Evolutionary conservation across 2,113 vertebrate genomes (phyloP), one percentile per base, ranked within the genome.

Genomic region (Etheostoma cragini): DNA sequence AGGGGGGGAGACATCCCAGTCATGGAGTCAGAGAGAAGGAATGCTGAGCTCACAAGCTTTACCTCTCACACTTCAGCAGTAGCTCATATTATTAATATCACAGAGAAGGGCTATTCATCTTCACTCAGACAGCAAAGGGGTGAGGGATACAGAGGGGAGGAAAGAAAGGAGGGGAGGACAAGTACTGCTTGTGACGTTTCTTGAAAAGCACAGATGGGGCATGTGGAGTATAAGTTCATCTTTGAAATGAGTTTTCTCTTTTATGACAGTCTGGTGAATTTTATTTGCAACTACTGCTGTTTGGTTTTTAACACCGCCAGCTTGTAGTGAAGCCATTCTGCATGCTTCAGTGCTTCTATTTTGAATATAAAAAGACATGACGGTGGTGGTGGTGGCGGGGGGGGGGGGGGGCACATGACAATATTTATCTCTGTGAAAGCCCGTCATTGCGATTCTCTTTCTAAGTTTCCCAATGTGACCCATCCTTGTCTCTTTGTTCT

Each of bases 31-130:
- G 86, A 75, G 87, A 90, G 89, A 86, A 93, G 89, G 92, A 94
- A 94, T 93, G 94, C 93, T 93, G 93, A 94, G 88, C 88, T 93
- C 91, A 93, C 91, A 92, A 84, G 91, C 89, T 85, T 92, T 91
- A 79, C 83, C 88, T 87, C 88, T 88, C 85, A 80, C 82, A 94
- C 92, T 91, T 90, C 85, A 92, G 86, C 88, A 92, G 88, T 84
- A 85, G 88, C 85, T 90, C 90, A 90, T 89, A 89, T 94, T 93
- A 94, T 94, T 94, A 94, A 95, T 93, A 92, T 91, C 87, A 90
- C 63, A 85, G 88, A 80, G 85, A 81, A 84, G 80, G 80, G 91
- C 90, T 88, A 93, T 93, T 93, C 80, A 91, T 94, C 92, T 93
- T 93, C 76, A 54, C 71, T 72, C 75, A 89, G 88, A 92, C 92